Conservation (phyloP, 2,113 vertebrate species). For the Calonectris borealis region DNA sequence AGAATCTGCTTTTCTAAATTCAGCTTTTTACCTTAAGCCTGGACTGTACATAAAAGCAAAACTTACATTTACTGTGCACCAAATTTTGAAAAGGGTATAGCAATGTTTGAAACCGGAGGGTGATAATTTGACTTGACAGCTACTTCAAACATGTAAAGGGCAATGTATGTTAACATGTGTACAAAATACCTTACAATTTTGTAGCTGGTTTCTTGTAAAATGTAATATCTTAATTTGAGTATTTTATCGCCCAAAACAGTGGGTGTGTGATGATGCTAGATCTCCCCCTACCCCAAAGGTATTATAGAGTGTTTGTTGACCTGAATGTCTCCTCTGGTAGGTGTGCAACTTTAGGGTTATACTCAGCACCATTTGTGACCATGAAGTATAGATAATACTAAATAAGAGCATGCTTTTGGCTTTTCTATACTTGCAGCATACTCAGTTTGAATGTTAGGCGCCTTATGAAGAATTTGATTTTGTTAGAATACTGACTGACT, state of each 20-base stretch:
- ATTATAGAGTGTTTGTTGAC: neutral
- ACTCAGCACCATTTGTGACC: neutral
- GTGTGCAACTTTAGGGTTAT: neutral
- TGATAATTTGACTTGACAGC: neutral
- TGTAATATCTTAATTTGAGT: neutral
- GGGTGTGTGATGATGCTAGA: neutral
- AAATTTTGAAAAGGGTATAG: neutral
- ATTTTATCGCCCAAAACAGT: neutral
- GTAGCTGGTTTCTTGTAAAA: neutral
- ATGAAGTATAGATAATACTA: neutral
- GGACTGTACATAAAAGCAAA: neutral
- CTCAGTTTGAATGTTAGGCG: neutral
- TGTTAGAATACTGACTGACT: neutral
- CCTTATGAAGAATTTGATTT: neutral
- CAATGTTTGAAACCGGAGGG: neutral
- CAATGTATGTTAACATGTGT: neutral
- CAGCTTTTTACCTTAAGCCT: neutral
- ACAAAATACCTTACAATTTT: neutral
- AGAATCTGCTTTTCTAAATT: neutral
- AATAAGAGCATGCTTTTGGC: neutral
- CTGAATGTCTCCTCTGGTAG: neutral
- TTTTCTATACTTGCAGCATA: neutral
- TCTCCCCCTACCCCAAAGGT: neutral
- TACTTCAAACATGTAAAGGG: neutral
- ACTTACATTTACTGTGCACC: neutral